Conservation (phyloP, 2,797 vertebrate genomes). For the Leptoclinus maculatus region DNA sequence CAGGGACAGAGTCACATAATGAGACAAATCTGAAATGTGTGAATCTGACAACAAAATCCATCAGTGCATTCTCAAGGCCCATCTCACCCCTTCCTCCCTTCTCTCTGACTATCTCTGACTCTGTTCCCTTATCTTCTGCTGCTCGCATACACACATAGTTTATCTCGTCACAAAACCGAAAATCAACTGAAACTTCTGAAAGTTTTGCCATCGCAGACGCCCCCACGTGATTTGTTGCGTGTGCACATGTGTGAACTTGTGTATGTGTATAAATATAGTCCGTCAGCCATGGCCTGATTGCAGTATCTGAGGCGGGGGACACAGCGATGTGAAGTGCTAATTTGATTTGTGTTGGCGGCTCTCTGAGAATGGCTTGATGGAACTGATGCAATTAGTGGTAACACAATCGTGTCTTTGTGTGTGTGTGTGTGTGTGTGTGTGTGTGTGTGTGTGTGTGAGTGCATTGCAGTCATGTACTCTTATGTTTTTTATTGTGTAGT, state of each 20-base stretch:
- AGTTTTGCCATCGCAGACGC: slow-evolving; percentile 42
- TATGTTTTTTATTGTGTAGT: slow-evolving; percentile 5
- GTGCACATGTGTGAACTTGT: slow-evolving; percentile 35
- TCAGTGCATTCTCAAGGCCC: slow-evolving; percentile 62
- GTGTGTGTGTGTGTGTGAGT: slow-evolving; percentile 16
- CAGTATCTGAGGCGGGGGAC: slow-evolving; percentile 72
- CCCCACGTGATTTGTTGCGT: slow-evolving; percentile 34
- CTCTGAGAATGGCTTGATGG: slow-evolving; percentile 69
- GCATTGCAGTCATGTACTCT: background rate
- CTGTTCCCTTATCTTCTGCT: slow-evolving; percentile 52
- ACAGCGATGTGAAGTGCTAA: slow-evolving; percentile 70
- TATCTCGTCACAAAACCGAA: slow-evolving; percentile 65
- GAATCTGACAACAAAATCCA: slow-evolving; percentile 71
- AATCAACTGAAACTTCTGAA: slow-evolving; percentile 62
- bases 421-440: background rate
- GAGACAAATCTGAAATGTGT: slow-evolving; percentile 69
- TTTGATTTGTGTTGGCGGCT: slow-evolving; percentile 79
- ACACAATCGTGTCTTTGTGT: slow-evolving; percentile 61
- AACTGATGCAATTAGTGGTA: slow-evolving; percentile 81
- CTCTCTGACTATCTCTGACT: slow-evolving; percentile 49
- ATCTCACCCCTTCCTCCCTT: slow-evolving; percentile 45
- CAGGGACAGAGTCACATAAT: slow-evolving; percentile 64
- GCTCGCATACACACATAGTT: slow-evolving; percentile 51
- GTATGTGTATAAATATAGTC: slow-evolving; percentile 50
- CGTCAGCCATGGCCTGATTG: slow-evolving; percentile 71